Evolutionary conservation across 2,113 vertebrate genomes (phyloP), one percentile per base, ranked within the genome.

Genomic region (Pelodiscus sinensis): DNA sequence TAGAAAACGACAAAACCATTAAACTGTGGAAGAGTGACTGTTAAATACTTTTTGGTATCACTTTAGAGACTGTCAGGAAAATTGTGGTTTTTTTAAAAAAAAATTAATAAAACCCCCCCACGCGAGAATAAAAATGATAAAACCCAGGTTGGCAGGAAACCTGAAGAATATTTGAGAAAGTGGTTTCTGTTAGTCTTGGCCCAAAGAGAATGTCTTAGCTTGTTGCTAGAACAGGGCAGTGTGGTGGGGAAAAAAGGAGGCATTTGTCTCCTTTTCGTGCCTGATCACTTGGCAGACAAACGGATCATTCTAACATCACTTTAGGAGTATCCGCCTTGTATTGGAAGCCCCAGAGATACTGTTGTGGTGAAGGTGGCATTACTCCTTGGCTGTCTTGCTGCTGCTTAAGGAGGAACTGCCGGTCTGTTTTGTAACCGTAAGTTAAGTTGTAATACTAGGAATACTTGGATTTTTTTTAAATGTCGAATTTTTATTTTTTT

Each of bases 1-100:
- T 99, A 98, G 99, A 99, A 98, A 99, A 99, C 0, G 99, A 99
- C 99, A 99, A 99, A 97, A 99, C 99, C 94, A 99, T 99, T 97
- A 99, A 99, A 97, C 98, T 99, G 97, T 99, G 99, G 99, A 99
- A 98, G 98, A 99, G 99, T 92, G 99, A 99, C 98, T 99, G 99
- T 98, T 99, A 98, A 98, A 96, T 2, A 85, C 93, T 97, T 92
- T 94, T 90, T 92, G 51, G 8, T 44, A 87, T 94, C 85, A 18
- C 89, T 83, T 75, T 55, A 92, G 95, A 96, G 96, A 94, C 97
- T 94, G 92, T 95, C 88, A 90, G 95, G 90, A 92, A 82, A 84
- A 84, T 79, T 68, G 65, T 82, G 90, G 85, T 85, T 75, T 75
- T 95, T 90, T 94, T 82, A 82, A 84, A 91, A 89, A 81, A 31